Percentiles rank a stretch among this genome's conserved stretches.
Conservation (phyloP, 1,140 invertebrate species). For the Drosophila teissieri region DNA sequence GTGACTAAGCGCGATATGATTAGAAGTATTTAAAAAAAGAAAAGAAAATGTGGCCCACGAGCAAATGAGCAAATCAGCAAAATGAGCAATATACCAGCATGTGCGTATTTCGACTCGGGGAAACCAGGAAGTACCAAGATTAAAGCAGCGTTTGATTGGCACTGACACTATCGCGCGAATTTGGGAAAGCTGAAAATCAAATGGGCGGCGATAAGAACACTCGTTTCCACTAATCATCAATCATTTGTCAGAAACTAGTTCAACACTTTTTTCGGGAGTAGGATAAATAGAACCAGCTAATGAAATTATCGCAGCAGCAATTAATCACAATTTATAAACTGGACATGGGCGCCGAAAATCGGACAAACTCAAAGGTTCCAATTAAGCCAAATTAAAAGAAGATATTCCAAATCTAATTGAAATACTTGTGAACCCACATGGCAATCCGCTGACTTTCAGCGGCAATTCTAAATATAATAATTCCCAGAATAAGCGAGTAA, state of each 20-base stretch:
- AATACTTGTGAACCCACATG: not conserved
- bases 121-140: slow-evolving; percentile 23
- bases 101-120: not conserved
- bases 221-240: slow-evolving; percentile 13
- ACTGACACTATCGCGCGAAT: slow-evolving; percentile 23
- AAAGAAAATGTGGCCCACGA: slow-evolving; percentile 3
- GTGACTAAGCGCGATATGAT: slow-evolving; percentile 28
- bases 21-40: slow-evolving; percentile 28
- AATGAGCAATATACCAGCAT: not conserved
- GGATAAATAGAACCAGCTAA: no score
- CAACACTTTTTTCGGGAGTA: no score
- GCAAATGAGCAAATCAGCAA: slow-evolving; percentile 10
- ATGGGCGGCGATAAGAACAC: slow-evolving; percentile 9
- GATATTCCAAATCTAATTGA: not conserved
- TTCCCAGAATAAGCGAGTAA: not conserved
- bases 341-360: no score
- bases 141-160: slow-evolving; percentile 9
- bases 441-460: no score
- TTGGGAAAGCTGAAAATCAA: not conserved
- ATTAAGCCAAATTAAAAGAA: not conserved
- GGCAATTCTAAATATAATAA: no score
- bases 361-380: no score
- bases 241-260: slow-evolving; percentile 1
- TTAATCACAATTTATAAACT: no score
- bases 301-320: no score